Evolutionary conservation across 2,888 invertebrate species (phyloP), one percentile per base, ranked within the genome.

Genomic region (Patella ulyssiponensis): DNA sequence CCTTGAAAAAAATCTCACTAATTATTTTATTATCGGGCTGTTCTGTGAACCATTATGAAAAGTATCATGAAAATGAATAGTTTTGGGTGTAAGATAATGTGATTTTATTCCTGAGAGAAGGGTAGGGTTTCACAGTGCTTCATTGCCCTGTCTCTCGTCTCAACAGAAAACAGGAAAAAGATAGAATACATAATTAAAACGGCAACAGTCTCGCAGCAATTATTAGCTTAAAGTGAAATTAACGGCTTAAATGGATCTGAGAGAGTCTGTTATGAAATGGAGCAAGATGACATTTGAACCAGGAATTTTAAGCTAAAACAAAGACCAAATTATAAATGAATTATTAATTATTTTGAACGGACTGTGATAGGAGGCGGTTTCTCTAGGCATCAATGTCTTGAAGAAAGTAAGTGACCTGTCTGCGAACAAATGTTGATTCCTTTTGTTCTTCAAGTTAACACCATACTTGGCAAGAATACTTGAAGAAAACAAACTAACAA

Each of bases 241-340:
- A 64, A 23, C 23, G 64, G 64, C 64, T 64, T 64, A 64, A 64
- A 64, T 64, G 64, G 64, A 23, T 44, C 44, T 1, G 44, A 44
- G 44, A 44, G 44, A 44, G 44, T 44, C 44, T 44, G 44, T 44
- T 44, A 44, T 44, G 44, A 44, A 44, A 44, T 44, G 44, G 44
- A 44, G 9, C 44, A 44, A 44, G 9, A 9, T 44, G 44, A 44
- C 44, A 44, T 44, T 44, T 44, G 44, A 64, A 23, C 64, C 23
- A 23, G 20, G 64, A 64, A 64, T 64, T 64, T 64, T 64, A 64
- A 64, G 64, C 64, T 64, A 64, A 64, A 64, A 64, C 64, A 64
- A 64, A 64, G 64, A 64, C 20, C 20, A 64, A 64, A 64, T 64
- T 64, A 64, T 12, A 64, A 64, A 64, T 64, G 23, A 64, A 64